Conservation (phyloP, 2,797 vertebrate species). For the Spheniscus humboldti region DNA sequence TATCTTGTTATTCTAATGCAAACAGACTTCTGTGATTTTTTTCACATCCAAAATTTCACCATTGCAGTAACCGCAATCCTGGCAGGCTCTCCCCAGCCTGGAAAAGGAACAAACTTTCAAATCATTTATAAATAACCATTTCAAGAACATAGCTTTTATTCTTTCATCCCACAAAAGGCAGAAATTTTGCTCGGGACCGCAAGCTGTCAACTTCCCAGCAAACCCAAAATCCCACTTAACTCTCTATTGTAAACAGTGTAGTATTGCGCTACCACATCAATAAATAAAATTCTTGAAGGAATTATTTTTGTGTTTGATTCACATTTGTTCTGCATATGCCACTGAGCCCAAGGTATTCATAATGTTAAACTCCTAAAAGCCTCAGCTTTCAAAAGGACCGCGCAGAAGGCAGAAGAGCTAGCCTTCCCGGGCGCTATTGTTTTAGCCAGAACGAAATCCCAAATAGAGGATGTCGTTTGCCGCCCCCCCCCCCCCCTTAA, state of each 20-base stretch:
- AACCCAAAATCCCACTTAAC: constrained; percentile 65
- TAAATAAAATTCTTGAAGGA: constrained; percentile 66
- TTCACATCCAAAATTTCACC: constrained; percentile 61
- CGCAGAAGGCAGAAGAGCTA: not conserved
- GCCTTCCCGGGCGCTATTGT: not conserved
- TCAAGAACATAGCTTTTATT: constrained; percentile 68
- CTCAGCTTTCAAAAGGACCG: constrained; percentile 30
- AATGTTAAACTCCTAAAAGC: not conserved
- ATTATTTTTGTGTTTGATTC: constrained; percentile 66
- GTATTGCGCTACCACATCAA: constrained; percentile 73
- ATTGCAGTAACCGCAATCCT: constrained; percentile 52
- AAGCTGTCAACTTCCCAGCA: constrained; percentile 73
- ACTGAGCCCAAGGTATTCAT: constrained; percentile 64
- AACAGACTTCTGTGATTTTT: constrained; percentile 63
- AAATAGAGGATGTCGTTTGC: not conserved
- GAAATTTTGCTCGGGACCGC: constrained; percentile 63
- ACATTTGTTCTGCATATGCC: constrained; percentile 77
- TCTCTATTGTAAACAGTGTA: constrained; percentile 72
- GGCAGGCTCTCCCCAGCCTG: constrained; percentile 51
- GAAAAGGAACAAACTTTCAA: constrained; percentile 69
- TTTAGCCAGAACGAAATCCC: not conserved
- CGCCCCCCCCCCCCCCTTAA: not conserved
- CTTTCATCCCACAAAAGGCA: constrained; percentile 72
- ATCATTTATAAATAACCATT: constrained; percentile 73
- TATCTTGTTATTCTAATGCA: constrained; percentile 68